Conservation (phyloP, 2,888 invertebrate genomes). For the Chrysomela aeneicollis region DNA sequence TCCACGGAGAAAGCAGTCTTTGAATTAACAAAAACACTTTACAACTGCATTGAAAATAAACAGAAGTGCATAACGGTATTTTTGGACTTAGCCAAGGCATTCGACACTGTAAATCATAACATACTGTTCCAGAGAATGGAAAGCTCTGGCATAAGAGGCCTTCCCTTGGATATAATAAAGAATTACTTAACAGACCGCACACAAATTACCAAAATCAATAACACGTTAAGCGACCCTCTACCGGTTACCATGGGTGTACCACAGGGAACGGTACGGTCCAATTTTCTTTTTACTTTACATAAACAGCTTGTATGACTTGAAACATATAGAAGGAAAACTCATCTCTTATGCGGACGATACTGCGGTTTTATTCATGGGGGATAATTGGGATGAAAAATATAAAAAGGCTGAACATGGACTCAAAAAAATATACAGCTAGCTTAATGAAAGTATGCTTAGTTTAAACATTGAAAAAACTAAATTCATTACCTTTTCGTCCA, state of each 20-base stretch:
- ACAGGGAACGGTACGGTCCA: slow-evolving; percentile 16
- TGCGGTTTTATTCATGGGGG: no score
- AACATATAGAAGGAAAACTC: no score
- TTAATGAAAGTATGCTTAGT: no score
- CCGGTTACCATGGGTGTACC: slow-evolving; percentile 15
- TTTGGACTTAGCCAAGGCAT: background rate
- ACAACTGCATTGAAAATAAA: background rate
- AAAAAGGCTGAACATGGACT: background rate
- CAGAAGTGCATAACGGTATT: background rate
- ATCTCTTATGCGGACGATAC: background rate
- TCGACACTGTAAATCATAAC: no score
- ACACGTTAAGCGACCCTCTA: background rate
- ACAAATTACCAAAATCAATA: no score
- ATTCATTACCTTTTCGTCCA: no score
- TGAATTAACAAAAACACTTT: background rate
- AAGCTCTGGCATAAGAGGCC: no score
- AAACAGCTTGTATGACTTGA: no score
- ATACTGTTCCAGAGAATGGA: no score
- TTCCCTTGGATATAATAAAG: no score
- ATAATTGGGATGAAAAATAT: background rate
- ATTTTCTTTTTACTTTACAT: slow-evolving; percentile 18
- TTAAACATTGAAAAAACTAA: background rate
- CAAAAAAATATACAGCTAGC: no score
- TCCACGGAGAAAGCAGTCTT: background rate
- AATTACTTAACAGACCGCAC: no score